Percentiles rank a stretch among this genome's conserved stretches.
Conservation (phyloP, 1,140 invertebrate genomes). For the Drosophila subobscura region DNA sequence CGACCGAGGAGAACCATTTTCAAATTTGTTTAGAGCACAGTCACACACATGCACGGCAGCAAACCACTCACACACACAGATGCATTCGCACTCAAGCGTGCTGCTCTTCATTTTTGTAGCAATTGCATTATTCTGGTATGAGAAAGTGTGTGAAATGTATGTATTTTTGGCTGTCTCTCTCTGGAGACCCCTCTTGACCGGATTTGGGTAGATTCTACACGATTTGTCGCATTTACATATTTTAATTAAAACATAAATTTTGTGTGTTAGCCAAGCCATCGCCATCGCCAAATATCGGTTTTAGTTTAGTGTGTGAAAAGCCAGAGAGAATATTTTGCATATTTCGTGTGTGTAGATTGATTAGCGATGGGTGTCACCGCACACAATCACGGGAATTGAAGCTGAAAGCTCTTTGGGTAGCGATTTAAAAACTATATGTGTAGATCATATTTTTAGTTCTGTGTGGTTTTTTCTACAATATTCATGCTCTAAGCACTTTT, state of each 20-base stretch:
- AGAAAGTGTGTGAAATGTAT: constrained; percentile 67
- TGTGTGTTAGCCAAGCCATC: constrained; percentile 28
- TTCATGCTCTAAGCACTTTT: no score
- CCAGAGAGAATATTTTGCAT: constrained; percentile 15
- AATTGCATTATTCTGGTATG: constrained; percentile 64
- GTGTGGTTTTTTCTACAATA: no score
- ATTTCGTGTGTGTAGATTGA: constrained; percentile 4
- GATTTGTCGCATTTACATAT: constrained; percentile 74
- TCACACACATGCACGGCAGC: constrained; percentile 23
- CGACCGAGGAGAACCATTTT: constrained; percentile 39
- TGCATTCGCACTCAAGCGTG: not conserved
- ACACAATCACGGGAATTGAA: constrained; percentile 19
- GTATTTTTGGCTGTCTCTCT: constrained; percentile 45
- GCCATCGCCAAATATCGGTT: constrained; percentile 15
- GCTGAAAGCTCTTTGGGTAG: not conserved
- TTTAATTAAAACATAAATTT: constrained; percentile 81
- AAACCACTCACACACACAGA: constrained; percentile 12
- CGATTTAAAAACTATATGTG: not conserved
- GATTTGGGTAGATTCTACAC: constrained; percentile 40
- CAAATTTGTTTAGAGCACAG: constrained; percentile 47
- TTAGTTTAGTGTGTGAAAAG: constrained; percentile 10
- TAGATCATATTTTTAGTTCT: no score
- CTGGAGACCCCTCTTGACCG: not conserved
- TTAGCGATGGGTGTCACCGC: constrained; percentile 22
- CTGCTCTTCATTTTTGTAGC: constrained; percentile 29